Percentiles rank a stretch among this genome's conserved stretches.
Conservation (phyloP, 2,797 vertebrate species). For the Benthosema pterotum region DNA sequence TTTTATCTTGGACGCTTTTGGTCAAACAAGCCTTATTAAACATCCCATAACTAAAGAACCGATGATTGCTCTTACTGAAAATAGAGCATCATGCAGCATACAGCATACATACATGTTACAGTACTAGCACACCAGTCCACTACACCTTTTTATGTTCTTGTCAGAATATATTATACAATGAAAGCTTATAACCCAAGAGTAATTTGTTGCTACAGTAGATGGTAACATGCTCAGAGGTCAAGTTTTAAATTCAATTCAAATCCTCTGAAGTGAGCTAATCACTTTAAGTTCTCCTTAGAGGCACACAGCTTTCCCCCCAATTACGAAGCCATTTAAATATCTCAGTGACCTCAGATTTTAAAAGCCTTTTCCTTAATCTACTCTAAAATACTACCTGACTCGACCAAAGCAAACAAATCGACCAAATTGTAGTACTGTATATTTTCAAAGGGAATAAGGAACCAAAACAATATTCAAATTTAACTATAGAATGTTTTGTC, state of each 20-base stretch:
- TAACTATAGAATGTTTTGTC: conserved; percentile 20
- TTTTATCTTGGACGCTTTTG: too few species aligned
- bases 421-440: conserved; percentile 9
- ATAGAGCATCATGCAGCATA: too few species aligned
- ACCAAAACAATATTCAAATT: too few species aligned
- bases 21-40: too few species aligned
- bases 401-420: conserved; percentile 6
- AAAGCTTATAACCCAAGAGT: conserved; percentile 35
- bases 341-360: conserved; percentile 29
- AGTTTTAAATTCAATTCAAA: conserved; percentile 63
- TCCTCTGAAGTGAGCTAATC: conserved; percentile 64
- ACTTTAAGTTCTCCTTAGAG: conserved; percentile 54
- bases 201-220: conserved; percentile 46
- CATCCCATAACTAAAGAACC: too few species aligned
- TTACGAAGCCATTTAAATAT: conserved; percentile 37
- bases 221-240: conserved; percentile 59
- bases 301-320: conserved; percentile 23
- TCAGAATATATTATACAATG: conserved; percentile 47
- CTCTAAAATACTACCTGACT: conserved; percentile 20
- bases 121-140: conserved; percentile 21
- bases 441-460: too few species aligned
- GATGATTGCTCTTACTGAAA: too few species aligned
- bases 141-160: conserved; percentile 33
- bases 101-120: too few species aligned
- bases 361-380: conserved; percentile 29